Evolutionary conservation across 2,113 vertebrate genomes (phyloP).

Genomic region (Castor canadensis): DNA sequence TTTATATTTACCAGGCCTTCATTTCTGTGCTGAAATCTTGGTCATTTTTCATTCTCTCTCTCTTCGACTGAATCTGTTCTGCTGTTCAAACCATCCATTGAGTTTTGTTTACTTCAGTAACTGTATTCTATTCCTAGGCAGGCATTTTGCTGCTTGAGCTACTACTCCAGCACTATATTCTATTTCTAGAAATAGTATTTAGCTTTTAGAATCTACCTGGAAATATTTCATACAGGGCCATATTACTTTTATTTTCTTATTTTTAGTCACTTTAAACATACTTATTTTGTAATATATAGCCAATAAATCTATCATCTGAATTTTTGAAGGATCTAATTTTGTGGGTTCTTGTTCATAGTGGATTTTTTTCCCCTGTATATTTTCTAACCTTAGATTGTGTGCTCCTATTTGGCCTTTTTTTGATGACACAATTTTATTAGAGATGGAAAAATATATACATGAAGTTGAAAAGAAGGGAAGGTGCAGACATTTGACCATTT

Average conservation of each 20-base stretch:
- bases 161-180: no score
- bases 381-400: neutral
- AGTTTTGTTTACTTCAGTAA: conserved; percentile 7
- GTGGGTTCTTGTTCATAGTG: neutral
- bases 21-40: neutral
- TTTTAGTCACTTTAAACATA: neutral
- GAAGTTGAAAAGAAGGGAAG: no score
- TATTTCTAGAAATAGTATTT: conserved; percentile 1
- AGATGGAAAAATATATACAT: no score
- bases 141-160: no score
- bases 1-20: neutral
- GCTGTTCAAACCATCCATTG: neutral
- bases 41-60: neutral
- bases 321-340: neutral
- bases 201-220: neutral
- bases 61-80: conserved; percentile 13
- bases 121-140: no score
- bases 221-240: neutral
- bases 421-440: no score
- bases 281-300: conserved; percentile 12
- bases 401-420: conserved; percentile 1
- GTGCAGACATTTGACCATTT: no score
- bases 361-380: neutral
- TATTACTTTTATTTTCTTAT: conserved; percentile 38
- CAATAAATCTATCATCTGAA: conserved; percentile 25